phyloP scores from a whole-genome alignment of 92 coral and sea anemone species.

The Phenganax stokvisi region DNA sequence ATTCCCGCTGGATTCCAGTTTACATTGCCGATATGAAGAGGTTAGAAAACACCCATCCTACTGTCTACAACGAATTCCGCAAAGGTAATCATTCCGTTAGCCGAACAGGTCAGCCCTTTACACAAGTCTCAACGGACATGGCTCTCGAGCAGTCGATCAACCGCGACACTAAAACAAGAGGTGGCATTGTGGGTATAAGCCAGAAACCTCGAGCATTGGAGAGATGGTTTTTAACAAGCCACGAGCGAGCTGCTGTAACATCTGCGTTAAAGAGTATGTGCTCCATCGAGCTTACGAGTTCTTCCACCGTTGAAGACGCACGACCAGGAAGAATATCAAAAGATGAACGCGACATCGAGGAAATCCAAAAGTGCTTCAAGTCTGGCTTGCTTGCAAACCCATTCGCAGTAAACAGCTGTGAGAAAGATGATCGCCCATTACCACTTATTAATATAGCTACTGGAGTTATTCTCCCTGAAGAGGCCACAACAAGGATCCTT shows the following conservation, averaged over 20 bases:
- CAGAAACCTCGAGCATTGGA: constrained; percentile 38
- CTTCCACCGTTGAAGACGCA: constrained; percentile 42
- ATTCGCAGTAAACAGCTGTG: constrained; percentile 38
- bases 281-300: neutral
- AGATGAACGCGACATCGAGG: constrained; percentile 55
- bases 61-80: constrained; percentile 46
- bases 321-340: constrained; percentile 39
- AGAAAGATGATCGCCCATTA: neutral
- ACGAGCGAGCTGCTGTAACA: constrained; percentile 55
- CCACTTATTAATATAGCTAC: constrained; percentile 50
- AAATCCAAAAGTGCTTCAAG: constrained; percentile 43
- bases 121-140: constrained; percentile 50
- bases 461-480: constrained; percentile 54
- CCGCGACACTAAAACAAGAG: constrained; percentile 60
- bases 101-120: constrained; percentile 44
- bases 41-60: constrained; percentile 50
- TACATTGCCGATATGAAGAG: constrained; percentile 59
- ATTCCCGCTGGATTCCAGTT: constrained; percentile 64
- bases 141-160: constrained; percentile 64
- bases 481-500: constrained; percentile 40
- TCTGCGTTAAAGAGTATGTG: constrained; percentile 53
- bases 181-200: constrained; percentile 56
- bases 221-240: constrained; percentile 54
- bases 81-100: constrained; percentile 42
- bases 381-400: constrained; percentile 51